Base-by-base conservation (phyloP, 1,140 invertebrate species). In the Procambarus clarkii region DNA sequence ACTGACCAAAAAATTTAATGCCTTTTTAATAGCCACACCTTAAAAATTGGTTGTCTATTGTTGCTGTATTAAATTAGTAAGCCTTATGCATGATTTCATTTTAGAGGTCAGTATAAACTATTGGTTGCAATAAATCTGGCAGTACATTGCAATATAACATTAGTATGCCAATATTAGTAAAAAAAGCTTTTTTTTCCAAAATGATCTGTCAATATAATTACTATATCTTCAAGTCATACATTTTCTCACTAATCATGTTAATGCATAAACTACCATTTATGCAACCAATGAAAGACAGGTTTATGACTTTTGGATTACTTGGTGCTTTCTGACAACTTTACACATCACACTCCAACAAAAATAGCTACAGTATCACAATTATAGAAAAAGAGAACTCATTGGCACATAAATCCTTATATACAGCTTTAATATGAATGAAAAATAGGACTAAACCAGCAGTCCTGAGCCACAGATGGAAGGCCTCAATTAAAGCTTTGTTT, bases 391-490 rank as follows among this genome's bases (percentile, higher is more conserved):
- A 86, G 74, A 86, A 86, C 85, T 86, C 50, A 84, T 90, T 90
- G 88, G 88, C 88, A 90, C 81, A 84, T 89, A 90, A 90, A 90
- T 88, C 80, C 84, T 90, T 83, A 90, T 90, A 90, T 90, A 90
- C 88, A 90, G 81, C 82, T 60, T 60, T 90, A 82, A 84, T 71
- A 88, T 71, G 77, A 88, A 24, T 64, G 44, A 45, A 88, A 58
- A 89, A 78, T 46, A 77, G 83, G 64, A 84, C 46, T 48, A 90
- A 69, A 54, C 71, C 78, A 83, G 88, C 60, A 83, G 64, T 89
- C 76, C 44, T 50, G 74, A 87, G 86, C 86, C 77, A 87, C 86
- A 82, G 34, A 76, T 58, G 48, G 46, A 78, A 79, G 69, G 44
- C 69, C 83, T 85, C 60, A 24, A 21, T 74, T 74, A 74, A 74